Evolutionary conservation across 2,888 invertebrate species (phyloP).

Genomic region (Piscicola geometra): DNA sequence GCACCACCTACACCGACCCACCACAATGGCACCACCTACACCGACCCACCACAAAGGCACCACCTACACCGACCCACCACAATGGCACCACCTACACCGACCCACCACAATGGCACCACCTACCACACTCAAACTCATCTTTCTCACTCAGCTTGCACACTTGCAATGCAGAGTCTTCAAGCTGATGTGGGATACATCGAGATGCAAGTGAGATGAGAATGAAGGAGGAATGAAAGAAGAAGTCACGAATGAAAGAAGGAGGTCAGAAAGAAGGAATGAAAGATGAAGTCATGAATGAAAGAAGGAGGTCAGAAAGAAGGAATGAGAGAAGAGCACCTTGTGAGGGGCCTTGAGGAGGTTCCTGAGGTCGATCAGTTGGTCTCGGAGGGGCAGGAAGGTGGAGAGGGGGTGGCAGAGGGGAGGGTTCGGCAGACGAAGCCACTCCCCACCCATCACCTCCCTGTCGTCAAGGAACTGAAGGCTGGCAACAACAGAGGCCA

Average conservation of each 20-base stretch:
- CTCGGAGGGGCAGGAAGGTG: constrained; percentile 70
- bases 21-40: too few relatives aligned
- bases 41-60: too few relatives aligned
- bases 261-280: background rate
- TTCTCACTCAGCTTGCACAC: constrained; percentile 77
- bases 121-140: constrained; percentile 75
- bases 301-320: background rate
- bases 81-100: too few relatives aligned
- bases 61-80: too few relatives aligned
- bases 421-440: constrained; percentile 6
- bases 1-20: too few relatives aligned
- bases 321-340: constrained; percentile 67
- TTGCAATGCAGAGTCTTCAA: constrained; percentile 94
- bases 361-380: constrained; percentile 90
- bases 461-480: constrained; percentile 1
- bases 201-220: too few relatives aligned
- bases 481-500: too few relatives aligned
- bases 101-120: too few relatives aligned
- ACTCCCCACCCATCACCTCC: background rate
- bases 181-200: constrained; percentile 75
- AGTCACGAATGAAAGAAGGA: background rate
- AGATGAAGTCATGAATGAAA: background rate
- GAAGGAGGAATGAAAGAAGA: background rate
- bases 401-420: background rate
- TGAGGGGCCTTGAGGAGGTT: constrained; percentile 87